Conservation (phyloP, 2,888 invertebrate species). For the Caenorhabditis sp. region DNA sequence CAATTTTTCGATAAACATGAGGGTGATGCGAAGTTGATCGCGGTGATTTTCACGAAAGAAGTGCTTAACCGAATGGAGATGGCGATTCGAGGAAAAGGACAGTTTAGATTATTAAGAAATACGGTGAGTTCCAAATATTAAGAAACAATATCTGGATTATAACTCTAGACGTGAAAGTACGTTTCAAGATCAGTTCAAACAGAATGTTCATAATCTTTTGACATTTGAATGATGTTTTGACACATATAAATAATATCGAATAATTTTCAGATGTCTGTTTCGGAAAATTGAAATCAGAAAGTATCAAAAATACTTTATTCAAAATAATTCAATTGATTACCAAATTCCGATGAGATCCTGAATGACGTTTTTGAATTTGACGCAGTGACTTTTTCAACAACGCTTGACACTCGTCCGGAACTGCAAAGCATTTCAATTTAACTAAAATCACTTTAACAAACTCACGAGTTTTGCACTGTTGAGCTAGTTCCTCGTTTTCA, state of each 20-base stretch:
- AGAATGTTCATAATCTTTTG: too few relatives aligned
- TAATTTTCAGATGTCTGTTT: too few relatives aligned
- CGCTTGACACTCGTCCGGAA: conserved; percentile 47
- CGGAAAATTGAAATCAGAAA: too few relatives aligned
- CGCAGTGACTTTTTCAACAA: conserved; percentile 28
- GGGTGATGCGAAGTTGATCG: conserved; percentile 25
- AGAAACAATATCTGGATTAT: too few relatives aligned
- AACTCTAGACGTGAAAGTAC: too few relatives aligned
- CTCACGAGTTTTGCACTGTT: conserved; percentile 64
- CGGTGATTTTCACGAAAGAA: conserved; percentile 35
- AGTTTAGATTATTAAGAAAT: conserved; percentile 33
- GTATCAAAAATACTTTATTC: too few relatives aligned
- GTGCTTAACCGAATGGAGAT: conserved; percentile 43
- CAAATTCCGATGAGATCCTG: conserved; percentile 7
- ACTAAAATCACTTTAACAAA: conserved; percentile 1
- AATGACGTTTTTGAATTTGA: conserved; percentile 23
- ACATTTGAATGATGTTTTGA: too few relatives aligned
- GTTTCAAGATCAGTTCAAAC: too few relatives aligned
- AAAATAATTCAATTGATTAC: neutral
- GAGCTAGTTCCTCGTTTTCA: conserved; percentile 65
- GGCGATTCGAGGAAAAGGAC: conserved; percentile 38
- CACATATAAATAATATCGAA: too few relatives aligned
- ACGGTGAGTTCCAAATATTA: too few relatives aligned
- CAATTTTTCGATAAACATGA: conserved; percentile 23
- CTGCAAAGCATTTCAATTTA: conserved; percentile 17